phyloP scores from a whole-genome alignment of 2,888 invertebrate species.

The Romanomermis culicivorax region DNA sequence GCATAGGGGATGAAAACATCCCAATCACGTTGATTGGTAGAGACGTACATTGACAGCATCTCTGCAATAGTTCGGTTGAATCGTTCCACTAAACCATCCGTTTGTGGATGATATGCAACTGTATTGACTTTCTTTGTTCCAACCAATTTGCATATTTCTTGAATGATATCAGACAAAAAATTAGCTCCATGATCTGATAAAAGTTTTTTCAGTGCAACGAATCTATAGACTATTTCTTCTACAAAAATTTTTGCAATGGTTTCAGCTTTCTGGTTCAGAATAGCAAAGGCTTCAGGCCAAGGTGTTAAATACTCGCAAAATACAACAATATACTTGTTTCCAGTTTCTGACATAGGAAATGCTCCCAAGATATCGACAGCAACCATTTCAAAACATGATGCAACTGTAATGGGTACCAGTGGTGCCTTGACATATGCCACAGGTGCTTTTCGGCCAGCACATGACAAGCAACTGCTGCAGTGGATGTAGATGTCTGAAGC shows the following conservation, averaged over 20 bases:
- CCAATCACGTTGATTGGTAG: slow-evolving; percentile 14
- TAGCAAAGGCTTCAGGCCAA: not conserved
- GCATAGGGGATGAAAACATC: slow-evolving; percentile 12
- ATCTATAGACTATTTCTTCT: slow-evolving; percentile 3
- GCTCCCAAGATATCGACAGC: slow-evolving; percentile 11
- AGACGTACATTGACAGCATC: slow-evolving; percentile 15
- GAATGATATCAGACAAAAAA: slow-evolving; percentile 14
- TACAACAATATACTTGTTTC: slow-evolving; percentile 12
- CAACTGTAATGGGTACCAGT: slow-evolving; percentile 2
- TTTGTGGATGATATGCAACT: slow-evolving; percentile 13
- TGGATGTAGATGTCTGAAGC: slow-evolving; percentile 9
- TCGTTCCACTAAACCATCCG: slow-evolving; percentile 16
- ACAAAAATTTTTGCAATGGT: slow-evolving; percentile 1
- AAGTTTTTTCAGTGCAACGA: slow-evolving; percentile 10
- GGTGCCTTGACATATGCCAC: not conserved
- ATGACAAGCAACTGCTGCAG: slow-evolving; percentile 9
- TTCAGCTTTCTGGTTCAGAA: not conserved
- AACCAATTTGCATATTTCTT: slow-evolving; percentile 7
- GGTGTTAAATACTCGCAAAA: slow-evolving; percentile 10
- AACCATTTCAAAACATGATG: slow-evolving; percentile 6
- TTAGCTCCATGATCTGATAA: slow-evolving; percentile 15
- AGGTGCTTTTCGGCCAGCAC: slow-evolving; percentile 5
- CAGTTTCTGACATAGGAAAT: slow-evolving; percentile 4
- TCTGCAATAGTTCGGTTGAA: slow-evolving; percentile 15
- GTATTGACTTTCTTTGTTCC: slow-evolving; percentile 13